Evolutionary conservation across 2,113 vertebrate genomes (phyloP), one percentile per base, ranked within the genome.

Genomic region (Chamaea fasciata): DNA sequence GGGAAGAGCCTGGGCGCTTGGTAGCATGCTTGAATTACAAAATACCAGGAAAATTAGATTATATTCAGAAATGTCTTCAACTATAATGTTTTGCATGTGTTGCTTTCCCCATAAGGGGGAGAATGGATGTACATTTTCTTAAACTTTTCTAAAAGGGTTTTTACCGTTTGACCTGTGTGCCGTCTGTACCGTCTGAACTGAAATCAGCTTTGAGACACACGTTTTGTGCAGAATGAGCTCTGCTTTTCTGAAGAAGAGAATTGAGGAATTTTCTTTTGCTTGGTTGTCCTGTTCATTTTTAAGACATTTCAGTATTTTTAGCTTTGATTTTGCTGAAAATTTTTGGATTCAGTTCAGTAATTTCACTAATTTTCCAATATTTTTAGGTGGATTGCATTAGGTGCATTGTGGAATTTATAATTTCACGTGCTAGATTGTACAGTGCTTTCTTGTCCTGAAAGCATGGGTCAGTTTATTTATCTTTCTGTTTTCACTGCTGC

Each of bases 31-130:
- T 95, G 81, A 91, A 94, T 97, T 96, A 90, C 94, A 97, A 83
- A 98, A 97, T 97, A 95, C 94, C 95, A 97, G 81, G 91, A 94
- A 97, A 98, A 97, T 97, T 95, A 86, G 94, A 97, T 97, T 98
- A 96, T 89, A 96, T 95, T 97, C 86, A 95, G 95, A 97, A 97
- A 98, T 90, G 93, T 97, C 97, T 96, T 84, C 89, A 56, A 35
- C 92, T 96, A 16, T 98, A 97, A 97, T 97, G 93, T 91, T 94
- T 96, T 97, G 92, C 96, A 94, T 97, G 75, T 98, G 98, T 97
- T 96, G 92, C 83, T 95, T 92, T 91, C 64, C 71, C 84, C 89
- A 22, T 96, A 76, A 97, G 80, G 92, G 93, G 85, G 55, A 46
- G 53, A 96, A 92, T 70, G 95, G 90, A 91, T 97, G 95, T 93